These are phyloP conservation scores for Hermetia illucens DNA, from an alignment of 1,140 invertebrate species.

Conservation along the genomic window DNA sequence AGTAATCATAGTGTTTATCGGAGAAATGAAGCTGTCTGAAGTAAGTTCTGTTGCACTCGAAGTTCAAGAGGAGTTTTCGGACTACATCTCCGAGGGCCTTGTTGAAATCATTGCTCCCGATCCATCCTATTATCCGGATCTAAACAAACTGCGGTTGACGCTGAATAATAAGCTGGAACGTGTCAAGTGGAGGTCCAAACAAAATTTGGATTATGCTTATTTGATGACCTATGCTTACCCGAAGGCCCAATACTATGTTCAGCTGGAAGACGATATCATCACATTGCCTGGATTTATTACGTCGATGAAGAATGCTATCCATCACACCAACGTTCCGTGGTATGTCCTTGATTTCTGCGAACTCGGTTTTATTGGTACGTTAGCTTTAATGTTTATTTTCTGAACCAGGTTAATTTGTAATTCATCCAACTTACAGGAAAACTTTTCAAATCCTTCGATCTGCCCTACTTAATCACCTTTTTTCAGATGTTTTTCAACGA, in stretches of 20 bases:
- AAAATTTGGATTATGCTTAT: conserved; percentile 92
- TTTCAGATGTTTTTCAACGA: conserved; percentile 89
- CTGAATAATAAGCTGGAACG: conserved; percentile 79
- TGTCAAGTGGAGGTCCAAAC: conserved; percentile 89
- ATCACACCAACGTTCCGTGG: conserved; percentile 62
- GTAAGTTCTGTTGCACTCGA: conserved; percentile 53
- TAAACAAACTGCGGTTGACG: conserved; percentile 59
- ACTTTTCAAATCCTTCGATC: conserved; percentile 79
- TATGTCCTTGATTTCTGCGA: conserved; percentile 90
- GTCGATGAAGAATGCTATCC: conserved; percentile 78
- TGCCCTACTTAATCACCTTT: conserved; percentile 82
- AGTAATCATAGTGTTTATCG: conserved; percentile 81
- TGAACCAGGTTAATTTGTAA: neutral
- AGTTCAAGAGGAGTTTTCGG: conserved; percentile 62
- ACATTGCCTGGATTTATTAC: conserved; percentile 75
- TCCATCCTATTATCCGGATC: conserved; percentile 76
- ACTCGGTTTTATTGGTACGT: conserved; percentile 75
- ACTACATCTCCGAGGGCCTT: conserved; percentile 61
- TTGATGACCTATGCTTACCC: conserved; percentile 88
- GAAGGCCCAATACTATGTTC: conserved; percentile 65
- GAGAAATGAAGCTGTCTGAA: conserved; percentile 65
- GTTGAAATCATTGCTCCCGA: conserved; percentile 83
- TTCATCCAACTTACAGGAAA: conserved; percentile 49
- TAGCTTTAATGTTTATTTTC: no score
- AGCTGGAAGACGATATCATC: conserved; percentile 92